phyloP scores from a whole-genome alignment of 2,888 invertebrate species.

The Arrhopalites spinosus region DNA sequence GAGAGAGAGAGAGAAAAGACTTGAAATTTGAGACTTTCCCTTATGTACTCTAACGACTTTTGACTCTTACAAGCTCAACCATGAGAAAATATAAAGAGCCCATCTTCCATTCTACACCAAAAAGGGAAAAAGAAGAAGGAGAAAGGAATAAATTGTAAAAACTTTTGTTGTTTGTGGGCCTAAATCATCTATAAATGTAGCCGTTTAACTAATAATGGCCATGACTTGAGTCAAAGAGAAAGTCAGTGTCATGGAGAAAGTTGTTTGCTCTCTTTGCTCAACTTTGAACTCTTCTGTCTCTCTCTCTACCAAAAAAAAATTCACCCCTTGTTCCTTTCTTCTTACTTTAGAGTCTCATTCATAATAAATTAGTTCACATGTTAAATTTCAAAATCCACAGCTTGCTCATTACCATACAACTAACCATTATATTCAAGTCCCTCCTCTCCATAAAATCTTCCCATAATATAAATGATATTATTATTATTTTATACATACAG shows the following conservation, averaged over 20 bases:
- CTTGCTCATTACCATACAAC: constrained; percentile 10
- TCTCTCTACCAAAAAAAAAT: no score
- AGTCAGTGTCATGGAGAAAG: no score
- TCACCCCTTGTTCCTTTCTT: no score
- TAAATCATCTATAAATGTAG: constrained; percentile 18
- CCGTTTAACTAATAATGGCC: not conserved
- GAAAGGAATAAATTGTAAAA: constrained; percentile 17
- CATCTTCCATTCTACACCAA: no score
- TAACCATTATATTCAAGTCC: not conserved
- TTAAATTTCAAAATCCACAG: constrained; percentile 11
- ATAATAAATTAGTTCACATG: constrained; percentile 23
- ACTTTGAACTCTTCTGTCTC: no score
- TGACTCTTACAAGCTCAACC: no score
- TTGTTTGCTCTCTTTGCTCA: no score
- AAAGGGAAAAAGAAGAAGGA: not conserved
- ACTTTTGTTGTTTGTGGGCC: constrained; percentile 20
- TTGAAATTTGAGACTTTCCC: not conserved
- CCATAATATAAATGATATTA: no score
- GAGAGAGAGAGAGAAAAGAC: not conserved
- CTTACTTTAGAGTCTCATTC: constrained; percentile 9
- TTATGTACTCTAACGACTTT: not conserved
- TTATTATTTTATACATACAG: not conserved
- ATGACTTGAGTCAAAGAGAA: not conserved
- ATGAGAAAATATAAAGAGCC: no score
- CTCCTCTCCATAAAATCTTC: not conserved